Evolutionary conservation across 1,140 invertebrate genomes (phyloP).

Genomic region (Drosophila bocqueti): DNA sequence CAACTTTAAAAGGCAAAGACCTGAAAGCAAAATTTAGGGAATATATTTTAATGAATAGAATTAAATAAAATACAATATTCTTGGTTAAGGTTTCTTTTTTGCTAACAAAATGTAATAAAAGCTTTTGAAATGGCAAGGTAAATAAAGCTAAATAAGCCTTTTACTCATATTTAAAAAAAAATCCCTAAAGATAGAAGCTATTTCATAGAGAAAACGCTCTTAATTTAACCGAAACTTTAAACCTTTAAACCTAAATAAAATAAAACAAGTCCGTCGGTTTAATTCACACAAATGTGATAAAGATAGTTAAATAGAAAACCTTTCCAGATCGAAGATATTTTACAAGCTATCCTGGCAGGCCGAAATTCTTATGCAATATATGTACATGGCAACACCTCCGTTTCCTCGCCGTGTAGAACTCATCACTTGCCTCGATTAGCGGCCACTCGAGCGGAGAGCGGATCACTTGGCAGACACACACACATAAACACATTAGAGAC

Average conservation of each 20-base stretch:
- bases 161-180: no score
- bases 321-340: not conserved
- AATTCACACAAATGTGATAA: no score
- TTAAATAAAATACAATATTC: not conserved
- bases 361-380: no score
- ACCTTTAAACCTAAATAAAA: not conserved
- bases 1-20: not conserved
- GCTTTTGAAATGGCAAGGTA: not conserved
- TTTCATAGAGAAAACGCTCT: not conserved
- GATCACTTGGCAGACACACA: conserved; percentile 10
- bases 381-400: not conserved
- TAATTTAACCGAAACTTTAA: not conserved
- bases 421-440: conserved; percentile 52
- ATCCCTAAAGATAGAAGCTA: no score
- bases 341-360: not conserved
- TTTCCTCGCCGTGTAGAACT: conserved; percentile 11
- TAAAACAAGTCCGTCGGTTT: no score
- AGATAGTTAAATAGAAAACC: not conserved
- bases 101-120: not conserved
- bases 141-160: not conserved
- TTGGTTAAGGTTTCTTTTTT: not conserved
- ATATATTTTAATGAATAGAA: no score
- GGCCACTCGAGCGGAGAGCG: conserved; percentile 33
- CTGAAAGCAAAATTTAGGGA: not conserved
- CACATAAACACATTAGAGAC: conserved; percentile 23